Evolutionary conservation across 2,888 invertebrate genomes (phyloP).

Genomic region (Trachelus stipa): DNA sequence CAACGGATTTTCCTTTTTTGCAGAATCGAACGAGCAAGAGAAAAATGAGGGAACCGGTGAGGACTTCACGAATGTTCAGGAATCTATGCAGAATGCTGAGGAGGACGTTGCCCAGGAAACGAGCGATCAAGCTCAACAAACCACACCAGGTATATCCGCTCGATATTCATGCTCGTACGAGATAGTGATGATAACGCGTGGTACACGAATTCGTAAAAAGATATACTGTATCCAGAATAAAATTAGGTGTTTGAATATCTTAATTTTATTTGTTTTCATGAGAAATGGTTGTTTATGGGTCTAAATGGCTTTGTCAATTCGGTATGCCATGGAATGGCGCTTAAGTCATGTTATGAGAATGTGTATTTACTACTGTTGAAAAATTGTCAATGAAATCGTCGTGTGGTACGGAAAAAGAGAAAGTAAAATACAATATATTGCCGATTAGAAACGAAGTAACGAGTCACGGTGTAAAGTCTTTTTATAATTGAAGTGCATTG

Average conservation of each 20-base stretch:
- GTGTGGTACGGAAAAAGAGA: neutral
- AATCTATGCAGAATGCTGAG: constrained; percentile 19
- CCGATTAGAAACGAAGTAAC: neutral
- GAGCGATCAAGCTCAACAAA: constrained; percentile 56
- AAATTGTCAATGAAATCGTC: neutral
- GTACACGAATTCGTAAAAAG: neutral
- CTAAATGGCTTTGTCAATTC: neutral
- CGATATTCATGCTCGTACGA: neutral
- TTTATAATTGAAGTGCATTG: neutral
- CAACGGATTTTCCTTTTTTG: constrained; percentile 9
- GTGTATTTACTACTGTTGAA: neutral
- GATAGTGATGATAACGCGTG: neutral
- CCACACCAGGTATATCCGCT: constrained; percentile 49
- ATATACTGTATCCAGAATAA: neutral
- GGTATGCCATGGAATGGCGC: too few relatives aligned
- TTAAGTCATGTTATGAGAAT: neutral
- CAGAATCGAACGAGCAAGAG: constrained; percentile 20
- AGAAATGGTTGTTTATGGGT: neutral
- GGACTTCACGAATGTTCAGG: constrained; percentile 9
- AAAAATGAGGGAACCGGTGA: constrained; percentile 13
- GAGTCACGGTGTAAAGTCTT: neutral
- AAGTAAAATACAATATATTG: neutral
- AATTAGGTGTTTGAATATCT: neutral
- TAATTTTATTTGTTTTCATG: neutral
- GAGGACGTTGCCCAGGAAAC: constrained; percentile 44